Evolutionary conservation across 2,888 invertebrate genomes (phyloP), one percentile per base, ranked within the genome.

Genomic region (Copidosoma aretas): DNA sequence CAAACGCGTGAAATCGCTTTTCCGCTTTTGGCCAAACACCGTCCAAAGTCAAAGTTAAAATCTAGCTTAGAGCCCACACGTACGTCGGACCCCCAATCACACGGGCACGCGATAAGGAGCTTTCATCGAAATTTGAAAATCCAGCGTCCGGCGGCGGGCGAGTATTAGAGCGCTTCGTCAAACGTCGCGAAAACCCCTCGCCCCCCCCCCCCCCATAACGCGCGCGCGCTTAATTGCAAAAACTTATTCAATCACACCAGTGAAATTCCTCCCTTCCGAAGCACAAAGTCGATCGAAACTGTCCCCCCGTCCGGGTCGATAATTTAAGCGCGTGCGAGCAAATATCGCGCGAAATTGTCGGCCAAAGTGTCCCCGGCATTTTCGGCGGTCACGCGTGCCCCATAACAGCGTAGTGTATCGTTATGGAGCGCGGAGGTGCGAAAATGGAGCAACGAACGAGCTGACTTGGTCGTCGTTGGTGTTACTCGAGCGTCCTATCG

Each of bases 231-330:
- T 60, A 66, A 67, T 58, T 53, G 51, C 61, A 41, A 58, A 67
- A 67, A 62, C 58, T 67, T 62, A 53, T 62, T 59, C 62, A 53
- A 67, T 67, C 67, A 51, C 17, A 51, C 24, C 32, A 1, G n/a
- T n/a, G n/a, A n/a, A n/a, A n/a, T n/a, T n/a, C n/a, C n/a, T n/a
- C n/a, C n/a, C n/a, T n/a, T n/a, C n/a, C n/a, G n/a, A n/a, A n/a
- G n/a, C n/a, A n/a, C n/a, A n/a, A n/a, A n/a, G 46, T 51, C n/a
- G 17, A 43, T 19, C 22, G 10, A 32, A 32, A 32, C 3, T 32
- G 3, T 8, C 32, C 32, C 8, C 8, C 32, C 32, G 32, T n/a
- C n/a, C n/a, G n/a, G n/a, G n/a, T n/a, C n/a, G n/a, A n/a, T n/a
- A 41, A 41, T 41, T 41, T 14, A 14, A 41, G 41, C 41, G 41